phyloP scores from a whole-genome alignment of 2,888 invertebrate genomes.

The Orthosia gothica region DNA sequence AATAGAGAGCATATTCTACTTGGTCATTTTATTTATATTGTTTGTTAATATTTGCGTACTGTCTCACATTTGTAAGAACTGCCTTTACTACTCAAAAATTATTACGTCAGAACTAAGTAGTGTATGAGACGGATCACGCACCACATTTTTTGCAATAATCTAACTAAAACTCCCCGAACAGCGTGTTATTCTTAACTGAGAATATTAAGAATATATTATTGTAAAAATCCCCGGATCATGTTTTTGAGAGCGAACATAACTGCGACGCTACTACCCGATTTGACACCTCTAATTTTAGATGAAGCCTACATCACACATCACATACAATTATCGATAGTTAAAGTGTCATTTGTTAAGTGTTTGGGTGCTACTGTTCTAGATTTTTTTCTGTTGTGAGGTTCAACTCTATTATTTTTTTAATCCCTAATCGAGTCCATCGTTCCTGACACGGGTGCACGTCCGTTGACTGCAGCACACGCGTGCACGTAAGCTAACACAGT shows the following conservation, averaged over 20 bases:
- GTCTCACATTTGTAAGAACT: background rate
- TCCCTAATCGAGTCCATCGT: too few species aligned
- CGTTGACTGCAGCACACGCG: background rate
- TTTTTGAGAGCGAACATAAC: background rate
- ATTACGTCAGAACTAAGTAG: background rate
- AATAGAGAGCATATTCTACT: slow-evolving; percentile 38
- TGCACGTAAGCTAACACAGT: background rate
- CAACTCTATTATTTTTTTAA: background rate
- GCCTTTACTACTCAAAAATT: background rate
- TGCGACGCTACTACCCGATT: background rate
- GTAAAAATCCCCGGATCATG: background rate
- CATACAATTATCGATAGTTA: background rate
- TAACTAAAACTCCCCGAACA: background rate
- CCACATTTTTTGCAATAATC: background rate
- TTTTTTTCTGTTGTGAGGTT: background rate
- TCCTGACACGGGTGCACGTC: background rate
- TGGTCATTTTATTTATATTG: slow-evolving; percentile 9
- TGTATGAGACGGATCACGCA: background rate
- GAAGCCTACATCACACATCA: background rate
- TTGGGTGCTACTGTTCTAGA: too few species aligned
- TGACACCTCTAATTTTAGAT: slow-evolving; percentile 18
- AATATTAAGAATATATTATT: background rate
- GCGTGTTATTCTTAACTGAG: background rate
- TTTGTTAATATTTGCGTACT: background rate
- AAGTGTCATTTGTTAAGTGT: slow-evolving; percentile 4